Base-by-base conservation (phyloP, 2,888 invertebrate genomes). In the Arge pagana region DNA sequence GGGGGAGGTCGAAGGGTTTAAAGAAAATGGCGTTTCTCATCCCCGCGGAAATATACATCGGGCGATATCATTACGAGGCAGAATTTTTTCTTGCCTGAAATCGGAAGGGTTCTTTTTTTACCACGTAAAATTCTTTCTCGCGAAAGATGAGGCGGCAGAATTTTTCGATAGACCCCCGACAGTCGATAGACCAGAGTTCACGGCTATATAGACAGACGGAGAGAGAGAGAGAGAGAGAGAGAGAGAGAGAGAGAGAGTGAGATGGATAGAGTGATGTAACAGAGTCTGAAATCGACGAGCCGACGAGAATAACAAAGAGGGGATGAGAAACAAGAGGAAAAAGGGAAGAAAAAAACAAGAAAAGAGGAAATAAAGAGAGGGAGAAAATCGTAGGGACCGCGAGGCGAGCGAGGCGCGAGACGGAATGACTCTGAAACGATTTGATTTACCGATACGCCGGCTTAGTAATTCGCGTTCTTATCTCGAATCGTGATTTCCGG, bases 401-500 rank as follows among this genome's bases (percentile, higher is more conserved):
- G n/a, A n/a, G n/a, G n/a, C n/a, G n/a, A n/a, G n/a, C 33, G 45
- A 45, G 23, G 35, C 33, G 45, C 33, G 45, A 21, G 45, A 45
- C 15, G 45, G 11, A 45, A 45, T 45, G 45, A 45, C 62, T 61
- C 65, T 63, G 63, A 65, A 61, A 61, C 67, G 68, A 74, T 74
- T 71, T 64, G 67, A 71, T 72, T 61, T 54, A 54, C 56, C 57
- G 68, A 71, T 70, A 70, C 10, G 33, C 40, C 48, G 54, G 50
- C 57, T 59, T 52, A n/a, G n/a, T n/a, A n/a, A n/a, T n/a, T n/a
- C n/a, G 55, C 48, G 54, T 52, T 57, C 60, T 60, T 67, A 71
- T 70, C 70, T 64, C 49, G 45, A 57, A 69, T 70, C 68, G 64
- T 66, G 65, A 67, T 69, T 70, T 69, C 68, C 72, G 65, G 61